Percentiles rank a stretch among this genome's conserved stretches.
Evolutionary conservation across 2,888 invertebrate species (phyloP).

Genomic region (Philaethria dido): DNA sequence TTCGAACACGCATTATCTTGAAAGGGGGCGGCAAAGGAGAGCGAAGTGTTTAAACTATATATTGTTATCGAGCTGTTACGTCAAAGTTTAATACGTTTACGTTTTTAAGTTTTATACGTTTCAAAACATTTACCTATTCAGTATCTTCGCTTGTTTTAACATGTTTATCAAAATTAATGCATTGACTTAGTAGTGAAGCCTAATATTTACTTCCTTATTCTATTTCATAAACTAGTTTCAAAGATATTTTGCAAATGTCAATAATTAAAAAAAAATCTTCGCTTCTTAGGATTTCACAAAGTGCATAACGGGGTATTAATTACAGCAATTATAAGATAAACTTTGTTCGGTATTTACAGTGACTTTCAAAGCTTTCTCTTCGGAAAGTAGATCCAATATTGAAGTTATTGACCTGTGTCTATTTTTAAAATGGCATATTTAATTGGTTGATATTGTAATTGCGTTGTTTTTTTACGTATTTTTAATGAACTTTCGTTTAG

Average conservation of each 20-base stretch:
- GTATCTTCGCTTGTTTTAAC: no score
- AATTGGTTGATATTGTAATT: background rate
- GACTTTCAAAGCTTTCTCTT: conserved; percentile 10
- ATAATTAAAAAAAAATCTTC: conserved; percentile 9
- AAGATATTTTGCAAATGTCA: background rate
- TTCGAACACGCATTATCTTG: no score
- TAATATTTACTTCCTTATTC: background rate
- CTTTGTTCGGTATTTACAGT: background rate
- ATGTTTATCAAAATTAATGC: no score
- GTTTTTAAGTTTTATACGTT: no score
- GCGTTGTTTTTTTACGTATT: no score
- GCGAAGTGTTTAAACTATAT: no score
- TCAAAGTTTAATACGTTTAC: no score
- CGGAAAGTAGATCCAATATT: background rate
- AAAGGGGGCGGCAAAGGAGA: no score
- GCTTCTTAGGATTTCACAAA: conserved; percentile 5
- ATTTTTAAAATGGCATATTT: conserved; percentile 3
- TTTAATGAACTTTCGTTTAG: no score
- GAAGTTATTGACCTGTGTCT: background rate
- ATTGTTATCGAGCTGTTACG: no score
- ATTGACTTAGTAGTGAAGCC: no score
- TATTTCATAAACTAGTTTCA: background rate
- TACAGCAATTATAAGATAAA: conserved; percentile 22
- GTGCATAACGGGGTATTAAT: conserved; percentile 24
- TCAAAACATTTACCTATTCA: no score